phyloP scores from a whole-genome alignment of 2,797 vertebrate species.

The Myripristis murdjan region DNA sequence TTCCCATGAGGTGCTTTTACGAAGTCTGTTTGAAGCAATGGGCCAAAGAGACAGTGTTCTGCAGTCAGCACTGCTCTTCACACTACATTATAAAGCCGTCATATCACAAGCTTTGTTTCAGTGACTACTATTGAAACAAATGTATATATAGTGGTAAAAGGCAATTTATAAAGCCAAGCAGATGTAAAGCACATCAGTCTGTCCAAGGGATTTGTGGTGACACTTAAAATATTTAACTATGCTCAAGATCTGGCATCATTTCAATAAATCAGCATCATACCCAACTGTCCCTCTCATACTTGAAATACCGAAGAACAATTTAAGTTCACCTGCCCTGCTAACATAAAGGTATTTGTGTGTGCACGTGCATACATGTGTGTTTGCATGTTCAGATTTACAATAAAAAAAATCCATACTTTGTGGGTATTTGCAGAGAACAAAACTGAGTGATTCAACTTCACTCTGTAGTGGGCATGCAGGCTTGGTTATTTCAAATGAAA shows the following conservation, averaged over 20 bases:
- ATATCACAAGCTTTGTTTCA: neutral
- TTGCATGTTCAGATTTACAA: neutral
- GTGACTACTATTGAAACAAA: neutral
- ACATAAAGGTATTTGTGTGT: neutral
- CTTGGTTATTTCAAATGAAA: neutral
- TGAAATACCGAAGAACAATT: neutral
- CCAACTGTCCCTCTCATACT: neutral
- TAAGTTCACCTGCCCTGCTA: neutral
- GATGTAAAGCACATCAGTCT: neutral
- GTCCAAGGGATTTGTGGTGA: too few species aligned
- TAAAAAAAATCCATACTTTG: too few species aligned
- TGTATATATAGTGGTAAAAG: neutral
- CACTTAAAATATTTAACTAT: too few species aligned
- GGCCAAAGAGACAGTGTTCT: slow-evolving; percentile 20
- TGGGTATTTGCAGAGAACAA: too few species aligned
- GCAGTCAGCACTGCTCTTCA: slow-evolving; percentile 13
- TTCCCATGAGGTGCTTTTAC: slow-evolving; percentile 56
- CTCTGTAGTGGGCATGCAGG: too few species aligned
- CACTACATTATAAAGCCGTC: neutral
- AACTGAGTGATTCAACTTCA: too few species aligned
- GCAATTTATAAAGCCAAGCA: slow-evolving; percentile 1
- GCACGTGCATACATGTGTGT: neutral
- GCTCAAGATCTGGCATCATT: too few species aligned
- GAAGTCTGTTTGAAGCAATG: slow-evolving; percentile 48
- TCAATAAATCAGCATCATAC: neutral